Conservation (phyloP, 2,113 vertebrate species). For the Carassius gibelio region DNA sequence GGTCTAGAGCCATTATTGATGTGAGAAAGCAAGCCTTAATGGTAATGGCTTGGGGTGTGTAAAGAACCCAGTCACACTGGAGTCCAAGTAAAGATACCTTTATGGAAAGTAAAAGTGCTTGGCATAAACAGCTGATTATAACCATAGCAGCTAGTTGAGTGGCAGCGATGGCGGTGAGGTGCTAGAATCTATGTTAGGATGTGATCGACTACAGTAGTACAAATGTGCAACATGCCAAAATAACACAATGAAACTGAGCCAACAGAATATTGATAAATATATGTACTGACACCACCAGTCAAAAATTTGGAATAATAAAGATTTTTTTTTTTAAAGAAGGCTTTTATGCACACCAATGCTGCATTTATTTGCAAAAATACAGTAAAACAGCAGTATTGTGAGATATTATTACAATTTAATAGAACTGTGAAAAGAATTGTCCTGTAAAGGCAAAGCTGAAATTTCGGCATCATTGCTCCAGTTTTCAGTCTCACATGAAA, state of each 20-base stretch:
- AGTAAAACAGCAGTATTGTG: too few species aligned
- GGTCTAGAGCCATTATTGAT: conserved; percentile 17
- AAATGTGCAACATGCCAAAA: not conserved
- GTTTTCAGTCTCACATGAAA: too few species aligned
- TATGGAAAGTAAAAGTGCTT: not conserved
- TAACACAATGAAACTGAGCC: not conserved
- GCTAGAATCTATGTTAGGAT: not conserved
- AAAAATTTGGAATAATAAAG: too few species aligned
- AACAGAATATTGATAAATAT: not conserved
- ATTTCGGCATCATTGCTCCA: too few species aligned
- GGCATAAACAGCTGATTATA: not conserved
- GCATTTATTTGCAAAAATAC: too few species aligned
- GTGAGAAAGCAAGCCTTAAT: not conserved
- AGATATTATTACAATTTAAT: too few species aligned
- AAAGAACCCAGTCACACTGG: not conserved
- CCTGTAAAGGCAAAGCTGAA: too few species aligned
- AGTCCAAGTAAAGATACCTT: conserved; percentile 32
- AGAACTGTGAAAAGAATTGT: too few species aligned
- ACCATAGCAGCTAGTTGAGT: not conserved
- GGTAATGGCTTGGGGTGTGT: not conserved
- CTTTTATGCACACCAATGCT: too few species aligned
- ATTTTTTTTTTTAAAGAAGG: too few species aligned
- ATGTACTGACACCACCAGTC: not conserved
- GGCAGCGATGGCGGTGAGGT: not conserved
- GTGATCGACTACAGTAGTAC: not conserved